Evolutionary conservation across 2,797 vertebrate genomes (phyloP), one percentile per base, ranked within the genome.

Genomic region (Alectoris magna): DNA sequence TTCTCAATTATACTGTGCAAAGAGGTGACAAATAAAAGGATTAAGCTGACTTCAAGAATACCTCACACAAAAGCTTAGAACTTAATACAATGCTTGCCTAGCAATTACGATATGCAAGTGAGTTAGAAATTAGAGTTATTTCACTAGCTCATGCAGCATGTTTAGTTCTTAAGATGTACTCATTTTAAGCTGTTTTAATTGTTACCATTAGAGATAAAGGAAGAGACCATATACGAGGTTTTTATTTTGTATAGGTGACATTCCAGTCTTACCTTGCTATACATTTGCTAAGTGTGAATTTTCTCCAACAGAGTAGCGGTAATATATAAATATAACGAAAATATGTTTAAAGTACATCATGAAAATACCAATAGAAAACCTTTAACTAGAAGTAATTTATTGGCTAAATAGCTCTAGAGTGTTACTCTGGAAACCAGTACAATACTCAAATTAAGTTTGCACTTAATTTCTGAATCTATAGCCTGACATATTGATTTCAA

Each of bases 401-500:
- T 87, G 48, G 38, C 22, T 84, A 90, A 93, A 90, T 81, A 75
- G 19, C 62, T 83, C 24, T 63, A 26, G 43, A 85, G 26, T 83
- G 53, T 89, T 91, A 66, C 63, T 84, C 55, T 84, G 66, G 69
- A 95, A 95, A 74, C 38, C 18, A 84, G 31, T 69, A 68, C 7
- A 41, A 88, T 48, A 53, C 58, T 84, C 29, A 88, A 63, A 90
- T 89, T 64, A 93, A 82, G 44, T 81, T 31, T 64, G 9, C 53
- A 71, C 69, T 87, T 88, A 67, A 95, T 93, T 92, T 89, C 43
- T 63, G 10, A 90, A 84, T 75, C 59, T 80, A 14, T 59, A 56
- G 41, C 44, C 46, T 85, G n/a, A 31, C 21, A 72, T 88, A 95
- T 94, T 53, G 88, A 96, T 93, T 94, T 94, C 48, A 87, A 51